Evolutionary conservation across 2,113 vertebrate genomes (phyloP).

Genomic region (Azemiops feae): DNA sequence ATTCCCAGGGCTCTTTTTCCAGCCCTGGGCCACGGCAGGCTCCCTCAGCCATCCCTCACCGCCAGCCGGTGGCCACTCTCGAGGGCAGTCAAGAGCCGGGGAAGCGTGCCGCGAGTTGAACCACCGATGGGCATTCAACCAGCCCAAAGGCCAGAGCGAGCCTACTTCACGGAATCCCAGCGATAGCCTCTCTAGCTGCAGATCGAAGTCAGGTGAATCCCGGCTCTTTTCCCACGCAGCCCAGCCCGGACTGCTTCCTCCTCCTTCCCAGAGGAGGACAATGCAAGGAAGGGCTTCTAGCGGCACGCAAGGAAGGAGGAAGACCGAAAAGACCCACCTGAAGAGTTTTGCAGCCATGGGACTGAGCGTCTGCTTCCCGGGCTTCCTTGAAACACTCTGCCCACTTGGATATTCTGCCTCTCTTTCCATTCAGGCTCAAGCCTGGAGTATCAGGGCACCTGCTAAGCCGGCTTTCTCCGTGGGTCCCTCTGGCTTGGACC

Average conservation of each 20-base stretch:
- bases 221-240: neutral
- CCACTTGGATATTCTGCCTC: neutral
- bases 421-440: neutral
- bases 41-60: neutral
- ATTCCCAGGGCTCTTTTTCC: neutral
- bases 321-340: slow-evolving; percentile 1
- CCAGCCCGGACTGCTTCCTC: neutral
- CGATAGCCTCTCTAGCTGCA: neutral
- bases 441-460: slow-evolving; percentile 23
- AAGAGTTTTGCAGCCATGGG: slow-evolving; percentile 25
- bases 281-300: neutral
- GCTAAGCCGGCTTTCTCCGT: neutral
- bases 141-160: neutral
- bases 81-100: neutral
- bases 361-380: neutral
- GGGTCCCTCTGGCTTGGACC: neutral
- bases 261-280: neutral
- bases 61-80: neutral
- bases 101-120: neutral
- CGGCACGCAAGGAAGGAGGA: neutral
- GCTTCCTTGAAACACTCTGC: neutral
- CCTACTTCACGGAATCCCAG: neutral
- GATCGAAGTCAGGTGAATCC: slow-evolving; percentile 9
- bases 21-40: neutral
- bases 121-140: neutral